Evolutionary conservation across 2,888 invertebrate genomes (phyloP), one percentile per base, ranked within the genome.

Genomic region (Caenorhabditis sulstoni): DNA sequence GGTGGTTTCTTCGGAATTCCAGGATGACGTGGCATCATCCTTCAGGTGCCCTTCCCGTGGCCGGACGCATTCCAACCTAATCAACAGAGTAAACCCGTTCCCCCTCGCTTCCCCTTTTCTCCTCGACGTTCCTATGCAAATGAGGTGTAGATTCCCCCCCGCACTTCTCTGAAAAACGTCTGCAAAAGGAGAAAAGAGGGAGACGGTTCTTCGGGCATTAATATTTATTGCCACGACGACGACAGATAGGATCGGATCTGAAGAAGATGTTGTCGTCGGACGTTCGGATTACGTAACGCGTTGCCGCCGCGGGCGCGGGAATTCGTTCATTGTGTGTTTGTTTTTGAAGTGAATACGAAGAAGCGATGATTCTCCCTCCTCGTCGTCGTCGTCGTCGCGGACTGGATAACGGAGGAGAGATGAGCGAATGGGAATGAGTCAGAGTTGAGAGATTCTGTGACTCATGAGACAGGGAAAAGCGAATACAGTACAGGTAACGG

Each of bases 271-370:
- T 59, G 59, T 47, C 29, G 59, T 20, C 45, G 23, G 50, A 14
- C 73, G 73, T 73, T 73, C 73, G 73, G 73, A 73, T 73, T 73
- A 37, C 73, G 73, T 49, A 73, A 73, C 71, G 62, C 67, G 8
- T 35, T 35, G 37, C 59, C 45, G 29, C n/a, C n/a, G n/a, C n/a
- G n/a, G n/a, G n/a, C 59, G 41, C 55, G 64, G 58, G 73, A 71
- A 49, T 71, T 61, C 71, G 61, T 47, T 61, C 52, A 64, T 71
- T 64, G 68, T 50, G 23, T 68, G 71, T 71, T 71, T 71, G 64
- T 73, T 73, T 73, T 71, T 71, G 62, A 52, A 12, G 18, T 18
- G 53, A 39, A n/a, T 35, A 18, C 18, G 12, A 35, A 37, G n/a
- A 58, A 57, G 50, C 52, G 49, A 50, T 64, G 49, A 57, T 49